Evolutionary conservation across 2,797 vertebrate species (phyloP), one percentile per base, ranked within the genome.

Genomic region (Xenopus petersii): DNA sequence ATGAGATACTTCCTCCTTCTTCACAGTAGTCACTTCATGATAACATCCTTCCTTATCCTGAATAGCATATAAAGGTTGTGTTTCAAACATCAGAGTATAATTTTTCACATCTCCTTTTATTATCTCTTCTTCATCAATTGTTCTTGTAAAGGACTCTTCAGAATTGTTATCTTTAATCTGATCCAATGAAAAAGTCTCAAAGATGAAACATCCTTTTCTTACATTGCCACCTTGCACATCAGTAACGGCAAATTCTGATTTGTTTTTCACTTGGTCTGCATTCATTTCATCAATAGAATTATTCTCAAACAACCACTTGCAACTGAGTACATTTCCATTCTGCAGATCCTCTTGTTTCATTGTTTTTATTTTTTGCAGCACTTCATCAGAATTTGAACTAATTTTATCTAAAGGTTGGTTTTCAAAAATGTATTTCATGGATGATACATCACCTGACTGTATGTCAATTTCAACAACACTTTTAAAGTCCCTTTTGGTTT

Each of bases 31-130:
- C 54, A 98, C 95, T 86, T 98, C 94, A 13, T 97, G 95, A 81
- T 93, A 97, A 87, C 89, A 84, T 0, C 96, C 96, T 82, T 95
- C 94, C 85, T 89, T 91, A 87, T 98, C 96, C 83, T 92, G 93
- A 81, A 98, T 95, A 64, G 96, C 95, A 79, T 97, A 97, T 26
- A 98, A 92, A 4, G 95, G 94, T 81, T 96, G 92, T 60, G 92
- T 95, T 92, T 98, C 96, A 89, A 98, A 97, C 86, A 96, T 91
- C 92, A 94, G 93, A 56, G 91, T 93, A 76, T 95, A 97, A 81
- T 92, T 94, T 86, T 92, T 93, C 60, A 97, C 95, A 26, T 96
- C 87, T 1, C 95, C 94, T 63, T 88, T 95, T 76, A 94, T 91
- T 66, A 90, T 90, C 66, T 95, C 88, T 46, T 93, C 89, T 2